Evolutionary conservation across 2,888 invertebrate species (phyloP), one percentile per base, ranked within the genome.

Genomic region (Plagodis dolabraria): DNA sequence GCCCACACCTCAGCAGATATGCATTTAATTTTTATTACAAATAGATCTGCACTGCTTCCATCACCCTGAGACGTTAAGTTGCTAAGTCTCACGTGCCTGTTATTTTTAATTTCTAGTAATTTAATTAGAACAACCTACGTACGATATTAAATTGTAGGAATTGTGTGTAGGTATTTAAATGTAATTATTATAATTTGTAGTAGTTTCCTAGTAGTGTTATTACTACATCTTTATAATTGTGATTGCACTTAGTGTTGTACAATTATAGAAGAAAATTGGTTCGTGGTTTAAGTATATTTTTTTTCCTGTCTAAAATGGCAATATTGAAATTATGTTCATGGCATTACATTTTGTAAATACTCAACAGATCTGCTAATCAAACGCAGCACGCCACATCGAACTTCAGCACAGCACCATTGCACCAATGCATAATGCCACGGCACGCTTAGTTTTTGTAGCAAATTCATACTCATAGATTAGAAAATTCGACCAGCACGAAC

Each of bases 361-460:
- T 8, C 9, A 44, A 22, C 44, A 12, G 22, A 12, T 38, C 44
- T 12, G 44, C 44, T 44, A 44, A 44, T 44, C 11, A 6, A 6
- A 44, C 5, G 10, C 5, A 44, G 7, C 44, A 22, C 44, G 22
- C 22, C 22, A 22, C 44, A 11, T 7, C 44, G 6, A 6, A 5
- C 44, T 6, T 7, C 9, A 5, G 6, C 44, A 12, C 43, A 35
- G 43, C 34, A 44, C 43, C 45, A 53, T 12, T 36, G 10, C 44
- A 9, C 47, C 10, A 9, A 36, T 45, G 53, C 46, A 53, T 46
- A 42, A 7, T 50, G 40, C 50, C 38, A 35, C 49, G 40, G 47
- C 34, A 47, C 38, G 38, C 38, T 35, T 34, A 43, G 42, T 46
- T 46, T 47, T n/a, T 42, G 12, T 38, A 38, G 42, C 5, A 42